These are phyloP conservation scores for Drepanosiphum platanoidis DNA, from an alignment of 2,888 invertebrate species.

Conservation along the genomic window DNA sequence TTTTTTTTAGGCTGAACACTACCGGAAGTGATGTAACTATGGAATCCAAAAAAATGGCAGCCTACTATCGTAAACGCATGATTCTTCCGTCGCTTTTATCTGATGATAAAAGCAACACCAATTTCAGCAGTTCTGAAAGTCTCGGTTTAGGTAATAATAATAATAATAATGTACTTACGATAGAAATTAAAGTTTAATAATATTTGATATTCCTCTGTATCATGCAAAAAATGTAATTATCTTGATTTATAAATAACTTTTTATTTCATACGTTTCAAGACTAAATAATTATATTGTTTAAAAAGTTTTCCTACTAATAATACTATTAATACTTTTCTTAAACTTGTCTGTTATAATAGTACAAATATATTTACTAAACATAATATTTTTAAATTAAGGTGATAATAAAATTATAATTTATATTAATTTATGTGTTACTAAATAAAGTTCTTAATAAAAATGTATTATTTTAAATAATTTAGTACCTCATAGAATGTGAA, in stretches of 20 bases:
- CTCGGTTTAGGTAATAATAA: slow-evolving; percentile 71
- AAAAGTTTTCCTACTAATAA: neutral
- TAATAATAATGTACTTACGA: slow-evolving; percentile 61
- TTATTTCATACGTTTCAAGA: neutral
- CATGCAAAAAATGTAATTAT: neutral
- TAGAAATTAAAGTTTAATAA: neutral
- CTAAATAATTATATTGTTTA: neutral
- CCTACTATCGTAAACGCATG: slow-evolving; percentile 68
- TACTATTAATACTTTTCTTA: neutral
- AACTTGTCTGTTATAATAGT: neutral
- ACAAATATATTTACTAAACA: slow-evolving; percentile 4
- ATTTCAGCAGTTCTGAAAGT: slow-evolving; percentile 83
- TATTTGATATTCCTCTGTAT: slow-evolving; percentile 66
- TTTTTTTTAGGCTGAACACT: slow-evolving; percentile 69
- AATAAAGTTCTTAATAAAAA: neutral
- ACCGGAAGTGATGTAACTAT: slow-evolving; percentile 70
- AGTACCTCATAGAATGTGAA: neutral
- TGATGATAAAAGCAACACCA: slow-evolving; percentile 72
- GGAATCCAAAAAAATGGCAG: slow-evolving; percentile 69
- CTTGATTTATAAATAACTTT: neutral
- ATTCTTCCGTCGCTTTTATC: slow-evolving; percentile 68
- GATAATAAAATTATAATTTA: neutral
- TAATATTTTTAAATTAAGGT: neutral
- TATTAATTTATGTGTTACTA: neutral
- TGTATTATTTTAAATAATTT: neutral